Conservation (phyloP, 2,888 invertebrate species). For the Dryobotodes eremita region DNA sequence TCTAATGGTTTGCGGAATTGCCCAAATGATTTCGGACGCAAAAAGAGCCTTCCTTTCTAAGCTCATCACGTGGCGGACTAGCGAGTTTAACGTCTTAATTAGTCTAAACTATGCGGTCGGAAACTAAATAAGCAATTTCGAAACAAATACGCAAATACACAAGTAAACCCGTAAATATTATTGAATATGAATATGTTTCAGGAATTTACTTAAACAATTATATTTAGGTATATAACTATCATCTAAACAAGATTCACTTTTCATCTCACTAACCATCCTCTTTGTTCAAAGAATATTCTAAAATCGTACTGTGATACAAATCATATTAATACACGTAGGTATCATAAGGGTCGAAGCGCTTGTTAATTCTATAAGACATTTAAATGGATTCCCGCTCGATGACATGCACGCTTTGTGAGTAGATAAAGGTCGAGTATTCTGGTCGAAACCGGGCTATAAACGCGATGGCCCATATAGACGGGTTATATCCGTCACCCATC, state of each 20-base stretch:
- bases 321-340: slow-evolving; percentile 28
- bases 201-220: background rate
- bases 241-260: background rate
- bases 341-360: slow-evolving; percentile 45
- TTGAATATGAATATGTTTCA: background rate
- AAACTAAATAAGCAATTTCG: background rate
- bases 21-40: background rate
- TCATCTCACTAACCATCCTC: background rate
- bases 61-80: background rate
- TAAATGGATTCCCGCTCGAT: slow-evolving; percentile 41
- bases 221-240: background rate
- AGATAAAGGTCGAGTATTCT: slow-evolving; percentile 64
- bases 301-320: slow-evolving; percentile 8
- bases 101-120: background rate
- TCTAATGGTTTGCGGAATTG: background rate
- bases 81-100: background rate
- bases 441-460: slow-evolving; percentile 71
- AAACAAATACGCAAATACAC: background rate
- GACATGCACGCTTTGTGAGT: slow-evolving; percentile 54
- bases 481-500: slow-evolving; percentile 73
- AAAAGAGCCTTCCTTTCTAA: background rate
- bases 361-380: slow-evolving; percentile 53
- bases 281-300: slow-evolving; percentile 12
- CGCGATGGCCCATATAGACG: slow-evolving; percentile 64
- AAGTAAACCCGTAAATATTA: background rate